A percentile compares a stretch with the other conserved stretches of the same genome.
Conservation (phyloP, 2,113 vertebrate species). For the Gallinago media region DNA sequence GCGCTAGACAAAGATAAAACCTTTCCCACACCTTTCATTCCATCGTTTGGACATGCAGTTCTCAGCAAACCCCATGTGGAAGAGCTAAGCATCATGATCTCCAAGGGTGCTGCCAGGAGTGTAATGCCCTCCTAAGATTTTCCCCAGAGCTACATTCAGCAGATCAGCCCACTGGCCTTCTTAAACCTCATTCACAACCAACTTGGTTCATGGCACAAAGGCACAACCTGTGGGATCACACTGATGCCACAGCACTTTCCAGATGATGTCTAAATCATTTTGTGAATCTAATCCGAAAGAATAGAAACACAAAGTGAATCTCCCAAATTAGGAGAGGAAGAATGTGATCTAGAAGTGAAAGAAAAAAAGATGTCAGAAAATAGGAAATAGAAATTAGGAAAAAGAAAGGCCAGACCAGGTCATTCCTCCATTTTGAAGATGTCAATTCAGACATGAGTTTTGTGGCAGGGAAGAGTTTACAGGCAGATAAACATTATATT, state of each 20-base stretch:
- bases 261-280: neutral
- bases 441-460: neutral
- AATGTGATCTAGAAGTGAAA: neutral
- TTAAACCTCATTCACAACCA: neutral
- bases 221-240: neutral
- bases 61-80: neutral
- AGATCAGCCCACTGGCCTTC: neutral
- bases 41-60: neutral
- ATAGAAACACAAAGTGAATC: too few species aligned
- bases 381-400: neutral
- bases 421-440: neutral
- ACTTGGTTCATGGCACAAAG: neutral
- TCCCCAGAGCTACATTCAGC: neutral
- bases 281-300: neutral
- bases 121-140: neutral
- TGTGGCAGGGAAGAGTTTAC: neutral
- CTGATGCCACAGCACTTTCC: neutral
- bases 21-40: neutral
- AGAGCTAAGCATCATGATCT: neutral
- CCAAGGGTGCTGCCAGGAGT: neutral
- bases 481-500: neutral
- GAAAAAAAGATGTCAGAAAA: neutral
- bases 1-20: neutral
- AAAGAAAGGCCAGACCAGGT: neutral
- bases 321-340: neutral